Conservation (phyloP, 2,888 invertebrate genomes). For the Sipunculus nudus region DNA sequence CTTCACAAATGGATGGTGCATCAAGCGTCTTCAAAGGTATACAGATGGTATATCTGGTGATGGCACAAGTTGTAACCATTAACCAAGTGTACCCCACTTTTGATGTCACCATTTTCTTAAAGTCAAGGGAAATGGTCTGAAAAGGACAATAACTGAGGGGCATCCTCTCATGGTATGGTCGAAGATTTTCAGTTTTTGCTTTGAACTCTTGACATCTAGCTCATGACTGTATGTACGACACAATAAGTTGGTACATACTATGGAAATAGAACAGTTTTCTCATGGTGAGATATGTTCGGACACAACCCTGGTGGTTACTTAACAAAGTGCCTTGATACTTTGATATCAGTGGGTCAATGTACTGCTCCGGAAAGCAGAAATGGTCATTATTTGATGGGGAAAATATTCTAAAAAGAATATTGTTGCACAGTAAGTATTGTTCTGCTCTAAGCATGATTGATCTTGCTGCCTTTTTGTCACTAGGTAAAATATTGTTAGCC, state of each 20-base stretch:
- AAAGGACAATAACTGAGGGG: not conserved
- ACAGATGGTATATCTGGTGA: not conserved
- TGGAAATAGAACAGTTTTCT: not conserved
- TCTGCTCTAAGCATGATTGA: not conserved
- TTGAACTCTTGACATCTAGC: not conserved
- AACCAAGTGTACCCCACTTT: not conserved
- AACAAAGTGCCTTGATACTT: not conserved
- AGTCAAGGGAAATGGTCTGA: constrained; percentile 1
- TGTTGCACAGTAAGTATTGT: not conserved
- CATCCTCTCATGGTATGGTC: constrained; percentile 4
- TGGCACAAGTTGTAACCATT: not conserved
- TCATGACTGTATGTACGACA: too few species aligned
- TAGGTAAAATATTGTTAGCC: not conserved
- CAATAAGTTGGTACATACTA: not conserved
- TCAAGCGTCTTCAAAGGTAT: not conserved
- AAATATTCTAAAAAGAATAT: not conserved
- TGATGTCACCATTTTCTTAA: constrained; percentile 2
- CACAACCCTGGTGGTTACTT: not conserved
- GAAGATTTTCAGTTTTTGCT: not conserved
- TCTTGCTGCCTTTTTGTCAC: not conserved
- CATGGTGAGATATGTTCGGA: constrained; percentile 1
- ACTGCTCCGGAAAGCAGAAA: not conserved
- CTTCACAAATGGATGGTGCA: not conserved
- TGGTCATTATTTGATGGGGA: not conserved
- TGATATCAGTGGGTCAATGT: not conserved